These are phyloP conservation scores for Zaprionus davidi DNA, from an alignment of 1,140 invertebrate genomes.

Conservation along the genomic window DNA sequence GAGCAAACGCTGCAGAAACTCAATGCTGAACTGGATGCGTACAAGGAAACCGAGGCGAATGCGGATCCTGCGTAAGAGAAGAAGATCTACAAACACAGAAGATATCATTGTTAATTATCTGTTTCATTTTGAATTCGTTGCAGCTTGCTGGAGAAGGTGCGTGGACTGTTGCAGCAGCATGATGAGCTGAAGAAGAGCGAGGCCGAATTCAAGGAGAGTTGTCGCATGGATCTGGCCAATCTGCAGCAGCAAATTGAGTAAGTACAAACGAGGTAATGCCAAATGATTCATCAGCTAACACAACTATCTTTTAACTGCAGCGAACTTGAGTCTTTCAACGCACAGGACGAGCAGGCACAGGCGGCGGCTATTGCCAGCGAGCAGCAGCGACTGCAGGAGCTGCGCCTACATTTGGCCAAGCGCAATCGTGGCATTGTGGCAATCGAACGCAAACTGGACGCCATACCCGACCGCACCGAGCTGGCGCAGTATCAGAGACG, in stretches of 20 bases:
- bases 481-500: slow-evolving; percentile 97
- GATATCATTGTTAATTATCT: neutral
- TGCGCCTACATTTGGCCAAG: slow-evolving; percentile 89
- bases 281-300: neutral
- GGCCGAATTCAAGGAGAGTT: slow-evolving; percentile 90
- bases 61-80: slow-evolving; percentile 84
- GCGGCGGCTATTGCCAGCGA: slow-evolving; percentile 86
- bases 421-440: slow-evolving; percentile 92
- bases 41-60: slow-evolving; percentile 84
- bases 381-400: slow-evolving; percentile 82
- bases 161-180: slow-evolving; percentile 88
- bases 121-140: slow-evolving; percentile 44
- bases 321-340: slow-evolving; percentile 85
- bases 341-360: slow-evolving; percentile 84
- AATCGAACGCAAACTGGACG: slow-evolving; percentile 92
- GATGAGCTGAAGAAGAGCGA: slow-evolving; percentile 91
- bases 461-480: slow-evolving; percentile 95
- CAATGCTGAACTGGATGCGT: slow-evolving; percentile 78
- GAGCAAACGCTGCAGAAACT: slow-evolving; percentile 79
- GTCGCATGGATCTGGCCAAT: slow-evolving; percentile 87
- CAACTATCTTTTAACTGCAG: slow-evolving; percentile 61
- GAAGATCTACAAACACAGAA: too few relatives aligned
- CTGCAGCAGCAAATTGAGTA: slow-evolving; percentile 87
- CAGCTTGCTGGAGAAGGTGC: slow-evolving; percentile 87
- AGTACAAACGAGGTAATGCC: slow-evolving; percentile 25